Evolutionary conservation across 2,888 invertebrate species (phyloP).

Genomic region (Abrostola triplasia): DNA sequence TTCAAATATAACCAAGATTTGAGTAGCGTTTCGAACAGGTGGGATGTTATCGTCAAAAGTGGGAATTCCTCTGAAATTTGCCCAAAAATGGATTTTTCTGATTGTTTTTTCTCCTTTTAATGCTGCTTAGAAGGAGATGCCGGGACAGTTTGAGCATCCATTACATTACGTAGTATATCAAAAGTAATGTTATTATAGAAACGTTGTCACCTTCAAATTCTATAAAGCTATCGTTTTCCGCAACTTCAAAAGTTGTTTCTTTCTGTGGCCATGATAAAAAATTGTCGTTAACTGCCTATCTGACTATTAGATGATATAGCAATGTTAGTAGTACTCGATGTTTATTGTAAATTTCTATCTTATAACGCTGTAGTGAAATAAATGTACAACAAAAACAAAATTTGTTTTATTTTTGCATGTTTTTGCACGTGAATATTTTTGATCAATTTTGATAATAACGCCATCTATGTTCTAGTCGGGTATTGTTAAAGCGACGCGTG

Average conservation of each 20-base stretch:
- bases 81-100: slow-evolving; percentile 57
- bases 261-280: slow-evolving; percentile 83
- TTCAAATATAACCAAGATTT: not conserved
- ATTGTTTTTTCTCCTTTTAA: slow-evolving; percentile 77
- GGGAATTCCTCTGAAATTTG: slow-evolving; percentile 62
- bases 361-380: slow-evolving; percentile 84
- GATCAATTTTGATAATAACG: slow-evolving; percentile 54
- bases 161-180: slow-evolving; percentile 76
- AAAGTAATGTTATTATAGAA: slow-evolving; percentile 73
- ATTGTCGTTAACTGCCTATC: slow-evolving; percentile 79
- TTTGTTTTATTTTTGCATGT: slow-evolving; percentile 82
- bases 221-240: slow-evolving; percentile 74
- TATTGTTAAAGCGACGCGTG: slow-evolving; percentile 82
- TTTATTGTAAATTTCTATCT: slow-evolving; percentile 80
- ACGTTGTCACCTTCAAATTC: slow-evolving; percentile 81
- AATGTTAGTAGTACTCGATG: slow-evolving; percentile 78
- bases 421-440: slow-evolving; percentile 40
- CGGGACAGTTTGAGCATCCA: slow-evolving; percentile 82
- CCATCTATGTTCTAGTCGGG: slow-evolving; percentile 66
- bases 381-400: slow-evolving; percentile 69
- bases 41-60: slow-evolving; percentile 49
- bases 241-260: slow-evolving; percentile 65
- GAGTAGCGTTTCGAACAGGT: slow-evolving; percentile 3
- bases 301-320: slow-evolving; percentile 75
- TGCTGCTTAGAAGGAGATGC: slow-evolving; percentile 86